Evolutionary conservation across 2,113 vertebrate genomes (phyloP).

Genomic region (Stigmatopora nigra): DNA sequence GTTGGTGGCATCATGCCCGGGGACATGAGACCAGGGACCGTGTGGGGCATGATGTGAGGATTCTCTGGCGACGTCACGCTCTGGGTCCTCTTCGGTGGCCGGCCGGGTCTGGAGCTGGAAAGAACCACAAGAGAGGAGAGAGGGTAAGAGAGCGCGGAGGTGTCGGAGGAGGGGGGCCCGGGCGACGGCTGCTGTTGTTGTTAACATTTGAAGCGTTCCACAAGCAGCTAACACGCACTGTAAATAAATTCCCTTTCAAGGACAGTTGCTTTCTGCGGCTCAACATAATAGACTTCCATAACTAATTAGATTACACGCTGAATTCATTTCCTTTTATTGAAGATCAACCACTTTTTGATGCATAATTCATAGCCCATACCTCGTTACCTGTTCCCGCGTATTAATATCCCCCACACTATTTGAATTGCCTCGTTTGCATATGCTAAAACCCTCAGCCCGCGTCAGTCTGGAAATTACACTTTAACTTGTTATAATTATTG

Average conservation of each 20-base stretch:
- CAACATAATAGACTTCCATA: constrained; percentile 99
- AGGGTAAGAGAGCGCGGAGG: constrained; percentile 25
- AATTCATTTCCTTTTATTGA: constrained; percentile 99
- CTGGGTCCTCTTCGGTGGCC: constrained; percentile 97
- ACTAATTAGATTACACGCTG: constrained; percentile 99
- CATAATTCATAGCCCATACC: constrained; percentile 99
- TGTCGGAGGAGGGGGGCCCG: constrained; percentile 16
- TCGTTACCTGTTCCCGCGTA: constrained; percentile 99
- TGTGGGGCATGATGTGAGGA: constrained; percentile 98
- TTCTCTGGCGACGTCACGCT: constrained; percentile 96
- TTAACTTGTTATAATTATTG: constrained; percentile 99
- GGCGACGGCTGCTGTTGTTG: constrained; percentile 48
- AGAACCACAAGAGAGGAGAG: constrained; percentile 18
- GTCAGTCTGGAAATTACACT: constrained; percentile 98
- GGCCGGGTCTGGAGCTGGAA: constrained; percentile 95
- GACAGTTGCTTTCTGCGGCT: constrained; percentile 99
- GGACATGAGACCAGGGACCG: constrained; percentile 97
- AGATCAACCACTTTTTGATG: constrained; percentile 99
- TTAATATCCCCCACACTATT: constrained; percentile 99
- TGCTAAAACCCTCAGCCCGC: constrained; percentile 96
- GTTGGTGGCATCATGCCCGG: constrained; percentile 97
- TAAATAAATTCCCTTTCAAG: constrained; percentile 99
- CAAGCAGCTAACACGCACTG: constrained; percentile 95
- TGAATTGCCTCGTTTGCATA: constrained; percentile 99
- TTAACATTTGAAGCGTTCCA: constrained; percentile 86